These are phyloP conservation scores for Mobula birostris DNA, from an alignment of 2,113 vertebrate species.

Conservation along the genomic window DNA sequence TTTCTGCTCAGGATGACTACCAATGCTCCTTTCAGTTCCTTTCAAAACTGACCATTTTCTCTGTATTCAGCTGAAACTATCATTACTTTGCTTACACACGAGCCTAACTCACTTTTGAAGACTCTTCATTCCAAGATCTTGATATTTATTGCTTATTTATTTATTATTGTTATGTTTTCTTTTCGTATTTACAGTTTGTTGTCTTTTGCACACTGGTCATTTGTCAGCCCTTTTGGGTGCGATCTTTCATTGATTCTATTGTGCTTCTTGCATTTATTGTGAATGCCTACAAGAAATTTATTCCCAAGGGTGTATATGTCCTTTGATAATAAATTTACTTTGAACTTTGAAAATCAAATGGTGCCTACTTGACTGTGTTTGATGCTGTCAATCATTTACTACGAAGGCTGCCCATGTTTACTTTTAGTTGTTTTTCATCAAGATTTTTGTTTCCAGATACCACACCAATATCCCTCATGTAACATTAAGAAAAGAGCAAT, in stretches of 20 bases:
- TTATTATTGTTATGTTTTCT: too few relatives aligned
- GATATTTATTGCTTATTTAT: too few relatives aligned
- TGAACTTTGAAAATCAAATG: not conserved
- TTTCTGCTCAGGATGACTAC: not conserved
- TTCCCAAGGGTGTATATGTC: too few relatives aligned
- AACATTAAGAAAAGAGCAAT: not conserved
- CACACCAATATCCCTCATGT: not conserved
- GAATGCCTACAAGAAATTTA: too few relatives aligned
- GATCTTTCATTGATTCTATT: too few relatives aligned
- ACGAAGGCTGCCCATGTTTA: not conserved
- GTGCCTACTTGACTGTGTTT: not conserved
- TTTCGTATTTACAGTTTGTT: too few relatives aligned
- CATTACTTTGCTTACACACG: not conserved
- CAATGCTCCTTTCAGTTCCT: not conserved
- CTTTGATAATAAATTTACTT: too few relatives aligned
- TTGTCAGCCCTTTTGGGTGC: too few relatives aligned
- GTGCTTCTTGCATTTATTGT: too few relatives aligned
- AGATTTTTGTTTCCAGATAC: not conserved
- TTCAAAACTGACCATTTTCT: not conserved
- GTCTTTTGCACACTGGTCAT: too few relatives aligned
- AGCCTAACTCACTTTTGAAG: too few relatives aligned
- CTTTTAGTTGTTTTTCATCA: not conserved
- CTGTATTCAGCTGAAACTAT: not conserved
- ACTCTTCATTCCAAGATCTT: too few relatives aligned
- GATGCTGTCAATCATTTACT: slow-evolving; percentile 1